Percentiles rank a stretch among this genome's conserved stretches.
phyloP scores from a whole-genome alignment of 2,888 invertebrate genomes.

The Resseliella maxima region DNA sequence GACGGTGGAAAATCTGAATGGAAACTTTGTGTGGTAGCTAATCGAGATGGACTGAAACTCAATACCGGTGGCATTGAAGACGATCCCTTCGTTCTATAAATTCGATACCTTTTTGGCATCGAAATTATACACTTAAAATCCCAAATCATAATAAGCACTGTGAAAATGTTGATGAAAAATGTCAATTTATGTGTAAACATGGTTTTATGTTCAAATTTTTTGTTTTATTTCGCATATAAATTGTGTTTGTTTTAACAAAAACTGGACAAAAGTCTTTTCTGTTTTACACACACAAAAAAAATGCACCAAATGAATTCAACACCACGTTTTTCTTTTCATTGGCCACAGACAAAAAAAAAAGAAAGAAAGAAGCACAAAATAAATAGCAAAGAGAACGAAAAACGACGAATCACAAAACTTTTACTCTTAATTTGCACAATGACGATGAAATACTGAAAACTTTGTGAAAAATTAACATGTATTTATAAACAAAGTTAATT shows the following conservation, averaged over 20 bases:
- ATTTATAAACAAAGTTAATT: constrained; percentile 42
- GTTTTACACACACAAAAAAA: background rate
- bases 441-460: constrained; percentile 47
- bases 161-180: background rate
- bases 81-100: background rate
- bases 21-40: background rate
- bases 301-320: background rate
- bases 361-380: background rate
- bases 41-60: background rate
- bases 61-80: background rate
- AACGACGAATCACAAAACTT: background rate
- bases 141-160: background rate
- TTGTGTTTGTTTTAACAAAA: no score
- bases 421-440: constrained; percentile 9
- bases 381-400: background rate
- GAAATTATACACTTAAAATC: background rate
- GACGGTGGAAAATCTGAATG: background rate
- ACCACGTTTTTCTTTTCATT: background rate
- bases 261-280: background rate
- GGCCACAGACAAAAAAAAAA: background rate
- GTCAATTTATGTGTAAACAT: background rate
- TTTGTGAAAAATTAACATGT: constrained; percentile 46
- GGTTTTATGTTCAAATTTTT: background rate
- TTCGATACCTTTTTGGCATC: constrained; percentile 31
- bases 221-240: background rate